Base-by-base conservation (phyloP, 1,140 invertebrate species). In the Muscidifurax raptorellus region DNA sequence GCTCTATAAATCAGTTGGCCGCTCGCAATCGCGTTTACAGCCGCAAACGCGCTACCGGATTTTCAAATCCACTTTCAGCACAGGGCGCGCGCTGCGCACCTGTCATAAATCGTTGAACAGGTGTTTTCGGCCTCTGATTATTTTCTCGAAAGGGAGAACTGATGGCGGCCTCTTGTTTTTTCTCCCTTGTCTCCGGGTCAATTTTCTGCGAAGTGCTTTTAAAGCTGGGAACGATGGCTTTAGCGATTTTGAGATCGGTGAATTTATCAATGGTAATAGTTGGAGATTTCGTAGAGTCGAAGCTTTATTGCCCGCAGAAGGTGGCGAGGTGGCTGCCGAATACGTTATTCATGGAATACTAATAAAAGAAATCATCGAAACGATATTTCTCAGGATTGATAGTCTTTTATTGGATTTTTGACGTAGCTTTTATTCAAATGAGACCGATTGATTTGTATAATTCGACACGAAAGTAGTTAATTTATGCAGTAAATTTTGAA, bases 71-170 rank as follows among this genome's bases (percentile, higher is more conserved):
- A 25, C 77, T 67, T 47, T 30, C 27, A 28, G 27, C 75, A 7
- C 27, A 6, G 22, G 22, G 59, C 67, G 25, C 67, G 25, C 10
- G 27, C n/a, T n/a, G 67, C 27, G 12, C 52, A 52, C 44, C 36
- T 64, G 47, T 78, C 76, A 78, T 78, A 78, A 78, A 78, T 78
- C 47, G 28, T 78, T 30, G 44, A 78, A 78, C 76, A 78, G 76
- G 76, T 78, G 76, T 78, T 59, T 52, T 64, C 12, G 22, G 74
- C 7, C 36, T 69, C 40, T 76, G 32, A 76, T 76, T 76, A 76
- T 76, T 78, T 78, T 64, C 28, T 78, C 25, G 76, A 22, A 4
- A 28, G n/a, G 5, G 67, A 18, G 44, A 69, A 67, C 5, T 69
- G 25, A 59, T 30, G 52, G 76, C 44, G 7, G 44, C 36, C 7